These are phyloP conservation scores for Amphipyra tragopoginis DNA, from an alignment of 2,888 invertebrate species.

Conservation along the genomic window DNA sequence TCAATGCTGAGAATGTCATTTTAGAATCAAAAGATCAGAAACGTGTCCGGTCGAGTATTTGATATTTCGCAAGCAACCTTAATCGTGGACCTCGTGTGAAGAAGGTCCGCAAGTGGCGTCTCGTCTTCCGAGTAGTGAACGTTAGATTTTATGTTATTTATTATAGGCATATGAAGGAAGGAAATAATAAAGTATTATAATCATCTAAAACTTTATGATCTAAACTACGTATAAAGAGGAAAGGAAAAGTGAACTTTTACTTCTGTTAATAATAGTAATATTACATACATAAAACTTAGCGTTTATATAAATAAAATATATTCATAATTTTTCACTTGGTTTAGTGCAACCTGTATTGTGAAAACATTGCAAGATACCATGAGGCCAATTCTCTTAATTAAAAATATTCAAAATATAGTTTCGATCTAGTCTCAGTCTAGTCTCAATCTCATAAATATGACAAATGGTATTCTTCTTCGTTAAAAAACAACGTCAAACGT, in stretches of 20 bases:
- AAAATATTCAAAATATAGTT: too few species aligned
- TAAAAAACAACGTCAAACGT: too few species aligned
- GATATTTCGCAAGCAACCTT: slow-evolving; percentile 30
- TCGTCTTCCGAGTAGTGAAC: neutral
- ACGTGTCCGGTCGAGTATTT: slow-evolving; percentile 14
- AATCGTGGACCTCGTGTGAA: slow-evolving; percentile 26
- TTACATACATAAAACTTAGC: too few species aligned
- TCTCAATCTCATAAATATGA: too few species aligned
- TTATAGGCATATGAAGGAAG: neutral
- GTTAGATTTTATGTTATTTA: neutral
- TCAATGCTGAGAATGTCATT: slow-evolving; percentile 3
- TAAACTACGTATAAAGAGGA: slow-evolving; percentile 5
- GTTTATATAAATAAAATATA: too few species aligned
- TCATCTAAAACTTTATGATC: neutral
- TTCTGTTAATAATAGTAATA: neutral
- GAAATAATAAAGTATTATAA: neutral
- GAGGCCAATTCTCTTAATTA: too few species aligned
- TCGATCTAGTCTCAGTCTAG: too few species aligned
- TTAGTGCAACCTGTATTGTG: neutral
- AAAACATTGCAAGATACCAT: neutral
- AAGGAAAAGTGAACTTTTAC: slow-evolving; percentile 9
- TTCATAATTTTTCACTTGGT: too few species aligned
- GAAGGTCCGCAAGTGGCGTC: slow-evolving; percentile 10
- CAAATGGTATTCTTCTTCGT: too few species aligned
- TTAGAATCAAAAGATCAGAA: slow-evolving; percentile 11